Evolutionary conservation across 2,113 vertebrate species (phyloP).

Genomic region (Varanus komodoensis): DNA sequence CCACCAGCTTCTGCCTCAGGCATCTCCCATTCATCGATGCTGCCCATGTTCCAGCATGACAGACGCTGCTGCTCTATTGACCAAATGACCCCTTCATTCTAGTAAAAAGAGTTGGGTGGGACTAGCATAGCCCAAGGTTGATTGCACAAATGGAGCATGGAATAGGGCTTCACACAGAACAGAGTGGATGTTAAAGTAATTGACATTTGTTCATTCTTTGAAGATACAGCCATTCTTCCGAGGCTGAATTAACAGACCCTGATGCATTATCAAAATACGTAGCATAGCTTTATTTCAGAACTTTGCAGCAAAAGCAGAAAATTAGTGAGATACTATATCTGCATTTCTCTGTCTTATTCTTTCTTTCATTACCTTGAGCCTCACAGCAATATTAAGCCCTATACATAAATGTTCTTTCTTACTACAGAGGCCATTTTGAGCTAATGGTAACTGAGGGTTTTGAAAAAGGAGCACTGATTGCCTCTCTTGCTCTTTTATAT

Average conservation of each 20-base stretch:
- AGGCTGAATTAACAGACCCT: neutral
- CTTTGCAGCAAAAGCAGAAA: neutral
- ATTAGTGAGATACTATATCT: conserved; percentile 27
- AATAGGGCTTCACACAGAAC: neutral
- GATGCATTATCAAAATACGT: neutral
- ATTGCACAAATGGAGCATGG: neutral
- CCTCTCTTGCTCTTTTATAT: conserved; percentile 3
- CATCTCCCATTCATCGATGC: neutral
- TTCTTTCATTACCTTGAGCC: neutral
- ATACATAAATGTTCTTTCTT: neutral
- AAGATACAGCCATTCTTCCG: neutral
- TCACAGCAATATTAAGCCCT: neutral
- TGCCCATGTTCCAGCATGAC: neutral
- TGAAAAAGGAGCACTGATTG: neutral
- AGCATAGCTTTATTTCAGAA: neutral
- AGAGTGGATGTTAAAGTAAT: neutral
- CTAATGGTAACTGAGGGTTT: neutral
- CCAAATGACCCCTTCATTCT: neutral
- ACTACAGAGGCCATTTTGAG: neutral
- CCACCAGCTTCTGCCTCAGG: too few species aligned
- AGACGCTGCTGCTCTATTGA: neutral
- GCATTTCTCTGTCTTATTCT: neutral
- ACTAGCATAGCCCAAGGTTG: neutral
- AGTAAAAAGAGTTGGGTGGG: neutral
- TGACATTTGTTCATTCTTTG: neutral